These are phyloP conservation scores for Mesorhabditis spiculigera DNA, from an alignment of 2,888 invertebrate species.

Conservation along the genomic window DNA sequence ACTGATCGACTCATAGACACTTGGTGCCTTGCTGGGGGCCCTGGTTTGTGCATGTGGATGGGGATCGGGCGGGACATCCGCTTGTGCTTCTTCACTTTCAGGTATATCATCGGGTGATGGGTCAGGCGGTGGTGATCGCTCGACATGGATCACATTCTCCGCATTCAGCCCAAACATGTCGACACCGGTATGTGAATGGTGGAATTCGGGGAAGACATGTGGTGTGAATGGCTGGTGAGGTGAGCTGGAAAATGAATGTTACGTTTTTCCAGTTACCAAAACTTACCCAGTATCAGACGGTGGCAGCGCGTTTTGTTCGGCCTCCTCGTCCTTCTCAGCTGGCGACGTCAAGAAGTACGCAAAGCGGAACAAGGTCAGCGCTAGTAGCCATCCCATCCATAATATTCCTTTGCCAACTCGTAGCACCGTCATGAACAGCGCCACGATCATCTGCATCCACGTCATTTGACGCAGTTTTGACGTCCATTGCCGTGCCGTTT, in stretches of 20 bases:
- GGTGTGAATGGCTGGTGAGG: constrained; percentile 21
- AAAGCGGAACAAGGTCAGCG: constrained; percentile 46
- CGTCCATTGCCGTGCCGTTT: constrained; percentile 28
- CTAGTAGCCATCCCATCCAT: constrained; percentile 27
- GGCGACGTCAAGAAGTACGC: constrained; percentile 50
- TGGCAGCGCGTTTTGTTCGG: constrained; percentile 17
- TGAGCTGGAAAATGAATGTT: background rate
- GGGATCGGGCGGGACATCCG: background rate
- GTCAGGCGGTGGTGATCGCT: background rate
- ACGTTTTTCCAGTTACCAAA: background rate
- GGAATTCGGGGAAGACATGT: constrained; percentile 37
- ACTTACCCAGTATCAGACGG: constrained; percentile 11
- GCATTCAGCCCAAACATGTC: constrained; percentile 48
- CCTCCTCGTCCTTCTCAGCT: constrained; percentile 38
- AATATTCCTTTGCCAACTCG: constrained; percentile 30
- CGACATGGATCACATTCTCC: constrained; percentile 9
- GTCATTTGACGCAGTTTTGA: constrained; percentile 42
- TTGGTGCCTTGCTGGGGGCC: constrained; percentile 25
- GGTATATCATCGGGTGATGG: background rate
- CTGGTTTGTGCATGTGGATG: constrained; percentile 13
- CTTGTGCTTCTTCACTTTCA: background rate
- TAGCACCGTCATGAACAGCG: constrained; percentile 32
- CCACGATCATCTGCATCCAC: constrained; percentile 49
- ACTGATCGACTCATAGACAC: constrained; percentile 40
- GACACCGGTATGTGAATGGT: constrained; percentile 39